Conservation (phyloP, 2,113 vertebrate species). For the Bothrops jararaca region DNA sequence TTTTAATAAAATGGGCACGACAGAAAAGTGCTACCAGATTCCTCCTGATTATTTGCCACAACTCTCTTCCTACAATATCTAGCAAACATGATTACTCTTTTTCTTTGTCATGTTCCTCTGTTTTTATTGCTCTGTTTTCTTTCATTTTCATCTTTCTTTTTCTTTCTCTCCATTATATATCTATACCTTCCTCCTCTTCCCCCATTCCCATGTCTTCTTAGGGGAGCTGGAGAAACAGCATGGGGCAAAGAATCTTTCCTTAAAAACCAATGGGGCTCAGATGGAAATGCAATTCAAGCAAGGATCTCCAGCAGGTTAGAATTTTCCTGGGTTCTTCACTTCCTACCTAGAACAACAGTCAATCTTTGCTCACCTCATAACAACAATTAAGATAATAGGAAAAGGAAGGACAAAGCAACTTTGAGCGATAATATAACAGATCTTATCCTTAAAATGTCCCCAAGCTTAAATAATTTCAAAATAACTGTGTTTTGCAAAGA, state of each 20-base stretch:
- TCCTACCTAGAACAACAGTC: neutral
- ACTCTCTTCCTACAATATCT: neutral
- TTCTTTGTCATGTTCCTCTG: neutral
- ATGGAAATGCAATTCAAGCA: constrained; percentile 83
- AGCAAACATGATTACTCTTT: neutral
- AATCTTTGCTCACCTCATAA: neutral
- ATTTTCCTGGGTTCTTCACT: neutral
- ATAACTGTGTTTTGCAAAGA: neutral
- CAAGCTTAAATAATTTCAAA: neutral
- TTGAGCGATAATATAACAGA: neutral
- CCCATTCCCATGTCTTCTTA: constrained; percentile 49
- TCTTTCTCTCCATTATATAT: constrained; percentile 8
- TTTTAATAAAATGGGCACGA: neutral
- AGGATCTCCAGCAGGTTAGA: constrained; percentile 86
- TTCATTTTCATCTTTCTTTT: neutral
- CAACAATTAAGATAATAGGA: neutral
- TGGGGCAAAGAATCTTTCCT: constrained; percentile 79
- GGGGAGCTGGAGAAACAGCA: constrained; percentile 97
- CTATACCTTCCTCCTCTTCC: neutral
- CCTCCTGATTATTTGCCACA: neutral
- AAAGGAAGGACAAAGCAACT: neutral
- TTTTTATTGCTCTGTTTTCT: neutral
- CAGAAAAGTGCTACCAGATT: neutral
- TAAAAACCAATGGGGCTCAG: constrained; percentile 84
- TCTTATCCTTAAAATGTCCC: neutral